Evolutionary conservation across 2,888 invertebrate genomes (phyloP).

Genomic region (Ypsolopha scabrella): DNA sequence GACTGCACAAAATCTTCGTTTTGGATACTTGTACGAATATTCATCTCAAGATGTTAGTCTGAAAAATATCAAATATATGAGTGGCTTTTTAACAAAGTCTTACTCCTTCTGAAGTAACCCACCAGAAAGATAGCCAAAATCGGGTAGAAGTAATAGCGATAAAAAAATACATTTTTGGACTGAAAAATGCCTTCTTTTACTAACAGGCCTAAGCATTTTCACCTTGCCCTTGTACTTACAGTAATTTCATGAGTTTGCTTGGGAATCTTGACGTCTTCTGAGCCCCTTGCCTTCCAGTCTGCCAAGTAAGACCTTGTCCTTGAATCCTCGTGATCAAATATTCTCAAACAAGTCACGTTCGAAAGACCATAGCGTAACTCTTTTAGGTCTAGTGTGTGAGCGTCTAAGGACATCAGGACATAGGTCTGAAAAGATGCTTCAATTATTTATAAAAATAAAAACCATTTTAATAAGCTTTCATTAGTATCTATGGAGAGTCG

Average conservation of each 20-base stretch:
- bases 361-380: constrained; percentile 72
- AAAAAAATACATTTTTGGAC: background rate
- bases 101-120: too few relatives aligned
- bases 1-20: too few relatives aligned
- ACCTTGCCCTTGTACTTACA: constrained; percentile 19
- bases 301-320: constrained; percentile 58
- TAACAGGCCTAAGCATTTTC: background rate
- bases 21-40: too few relatives aligned
- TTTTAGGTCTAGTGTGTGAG: constrained; percentile 75
- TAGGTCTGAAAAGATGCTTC: constrained; percentile 30
- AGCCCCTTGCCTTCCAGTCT: constrained; percentile 51
- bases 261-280: constrained; percentile 37
- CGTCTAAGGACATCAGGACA: constrained; percentile 67
- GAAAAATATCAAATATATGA: too few relatives aligned
- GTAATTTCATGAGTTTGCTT: constrained; percentile 41
- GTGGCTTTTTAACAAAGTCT: too few relatives aligned
- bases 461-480: background rate
- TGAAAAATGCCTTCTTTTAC: background rate
- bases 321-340: constrained; percentile 72
- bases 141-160: too few relatives aligned
- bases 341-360: constrained; percentile 77
- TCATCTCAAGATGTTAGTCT: too few relatives aligned
- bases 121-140: too few relatives aligned
- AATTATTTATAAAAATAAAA: background rate
- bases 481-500: too few relatives aligned